Base-by-base conservation (phyloP, 2,113 vertebrate species). In the Callipepla squamata region DNA sequence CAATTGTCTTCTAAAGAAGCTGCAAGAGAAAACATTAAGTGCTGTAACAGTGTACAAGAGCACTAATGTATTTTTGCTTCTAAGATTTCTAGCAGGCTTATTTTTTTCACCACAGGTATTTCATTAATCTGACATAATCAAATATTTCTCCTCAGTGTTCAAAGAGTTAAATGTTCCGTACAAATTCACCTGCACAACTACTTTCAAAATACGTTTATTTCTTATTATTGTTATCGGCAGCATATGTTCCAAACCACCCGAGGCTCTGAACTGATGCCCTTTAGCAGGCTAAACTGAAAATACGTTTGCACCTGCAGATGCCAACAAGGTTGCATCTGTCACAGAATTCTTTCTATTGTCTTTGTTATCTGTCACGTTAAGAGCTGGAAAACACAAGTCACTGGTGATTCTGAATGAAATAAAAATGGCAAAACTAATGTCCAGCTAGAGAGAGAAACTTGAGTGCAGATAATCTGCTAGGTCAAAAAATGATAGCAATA, bases 1-100 rank as follows among this genome's bases (percentile, higher is more conserved):
- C 28, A 69, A 91, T 45, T 90, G 36, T 93, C 69, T 96, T 96
- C 70, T 91, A 67, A 87, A 58, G 75, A 96, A 81, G 50, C 48
- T 65, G 57, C 30, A 96, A 67, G 26, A 85, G 72, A 91, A 97
- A 96, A 95, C 30, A 94, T 82, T 79, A 82, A 85, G 78, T 89
- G 30, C 40, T 57, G 50, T 63, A 90, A 90, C 38, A 72, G 25
- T 20, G 69, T n/a, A 67, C 69, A 66, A 72, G 8, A 76, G 4
- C 34, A 59, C 53, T 85, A 90, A 81, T 5, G 21, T n/a, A 78
- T 84, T 73, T 92, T 32, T 55, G 34, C 57, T 80, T 4, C 0
- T 36, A 94, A 66, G 11, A 86, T 28, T 84, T 90, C 13, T 32
- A 34, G 44, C 7, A 79, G 59, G 7, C 42, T 74, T 40, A 34